phyloP scores from a whole-genome alignment of 2,888 invertebrate species.

The Dasypogon diadema region DNA sequence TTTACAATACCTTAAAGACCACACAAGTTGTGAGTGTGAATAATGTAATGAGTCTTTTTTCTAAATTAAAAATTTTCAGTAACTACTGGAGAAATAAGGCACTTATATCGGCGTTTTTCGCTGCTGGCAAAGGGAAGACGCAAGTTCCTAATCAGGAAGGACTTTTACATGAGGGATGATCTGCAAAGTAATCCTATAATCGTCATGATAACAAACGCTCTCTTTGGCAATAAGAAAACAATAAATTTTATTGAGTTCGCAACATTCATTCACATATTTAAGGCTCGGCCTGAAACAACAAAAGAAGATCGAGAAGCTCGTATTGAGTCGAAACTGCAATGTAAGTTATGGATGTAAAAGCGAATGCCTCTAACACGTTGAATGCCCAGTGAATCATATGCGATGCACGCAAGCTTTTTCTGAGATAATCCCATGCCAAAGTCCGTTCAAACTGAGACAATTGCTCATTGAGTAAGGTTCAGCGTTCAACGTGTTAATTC shows the following conservation, averaged over 20 bases:
- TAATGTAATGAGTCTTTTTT: not conserved
- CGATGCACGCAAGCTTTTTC: too few species aligned
- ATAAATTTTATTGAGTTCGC: conserved; percentile 7
- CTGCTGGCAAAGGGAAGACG: not conserved
- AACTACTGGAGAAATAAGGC: conserved; percentile 7
- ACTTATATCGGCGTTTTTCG: conserved; percentile 12
- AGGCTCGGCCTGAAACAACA: not conserved
- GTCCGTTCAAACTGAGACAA: too few species aligned
- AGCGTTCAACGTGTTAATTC: too few species aligned
- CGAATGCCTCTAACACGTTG: not conserved
- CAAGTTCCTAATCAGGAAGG: not conserved
- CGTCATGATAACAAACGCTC: not conserved
- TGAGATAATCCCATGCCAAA: too few species aligned
- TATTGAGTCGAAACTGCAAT: not conserved
- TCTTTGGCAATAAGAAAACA: not conserved
- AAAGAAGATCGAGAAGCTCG: not conserved
- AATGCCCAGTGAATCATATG: too few species aligned
- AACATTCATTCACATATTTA: conserved; percentile 3
- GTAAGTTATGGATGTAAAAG: not conserved
- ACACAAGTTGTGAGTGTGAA: not conserved
- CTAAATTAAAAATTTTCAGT: not conserved
- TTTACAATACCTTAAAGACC: not conserved
- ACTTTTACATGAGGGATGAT: not conserved
- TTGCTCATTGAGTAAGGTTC: too few species aligned
- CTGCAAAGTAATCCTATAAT: conserved; percentile 16